Conservation (phyloP, 92 coral and sea anemone genomes). For the Montipora capitata region DNA sequence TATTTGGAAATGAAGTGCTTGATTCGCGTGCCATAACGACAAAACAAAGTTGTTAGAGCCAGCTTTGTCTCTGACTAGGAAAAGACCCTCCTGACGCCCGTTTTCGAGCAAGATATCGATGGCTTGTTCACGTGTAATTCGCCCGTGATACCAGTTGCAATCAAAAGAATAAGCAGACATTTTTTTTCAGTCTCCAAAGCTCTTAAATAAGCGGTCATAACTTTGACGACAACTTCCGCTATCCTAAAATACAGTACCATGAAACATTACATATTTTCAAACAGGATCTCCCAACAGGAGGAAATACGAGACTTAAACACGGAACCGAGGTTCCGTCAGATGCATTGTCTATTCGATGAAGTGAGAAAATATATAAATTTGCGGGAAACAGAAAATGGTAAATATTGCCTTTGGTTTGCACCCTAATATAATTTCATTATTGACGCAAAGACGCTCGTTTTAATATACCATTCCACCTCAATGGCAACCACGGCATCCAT, state of each 20-base stretch:
- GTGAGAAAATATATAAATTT: neutral
- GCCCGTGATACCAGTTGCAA: slow-evolving; percentile 93
- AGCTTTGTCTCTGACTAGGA: slow-evolving; percentile 95
- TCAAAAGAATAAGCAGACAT: slow-evolving; percentile 69
- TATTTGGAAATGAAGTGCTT: slow-evolving; percentile 96
- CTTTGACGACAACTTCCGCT: slow-evolving; percentile 28
- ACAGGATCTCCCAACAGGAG: neutral
- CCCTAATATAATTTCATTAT: neutral
- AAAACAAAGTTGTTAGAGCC: slow-evolving; percentile 90
- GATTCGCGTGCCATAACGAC: slow-evolving; percentile 92
- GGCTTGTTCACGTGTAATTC: slow-evolving; percentile 93
- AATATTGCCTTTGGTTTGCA: neutral
- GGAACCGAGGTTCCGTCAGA: slow-evolving; percentile 40
- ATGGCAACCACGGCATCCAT: neutral
- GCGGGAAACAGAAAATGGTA: neutral
- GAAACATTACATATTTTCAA: neutral
- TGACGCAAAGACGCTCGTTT: neutral
- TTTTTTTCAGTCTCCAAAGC: neutral
- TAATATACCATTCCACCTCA: too few relatives aligned
- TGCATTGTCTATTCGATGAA: neutral
- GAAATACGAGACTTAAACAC: slow-evolving; percentile 19
- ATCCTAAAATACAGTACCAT: neutral
- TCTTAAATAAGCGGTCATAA: neutral
- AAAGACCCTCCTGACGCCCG: slow-evolving; percentile 94
- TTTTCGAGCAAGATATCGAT: slow-evolving; percentile 81